Evolutionary conservation across 2,888 invertebrate genomes (phyloP).

Genomic region (Rambutsinella grinnellia): DNA sequence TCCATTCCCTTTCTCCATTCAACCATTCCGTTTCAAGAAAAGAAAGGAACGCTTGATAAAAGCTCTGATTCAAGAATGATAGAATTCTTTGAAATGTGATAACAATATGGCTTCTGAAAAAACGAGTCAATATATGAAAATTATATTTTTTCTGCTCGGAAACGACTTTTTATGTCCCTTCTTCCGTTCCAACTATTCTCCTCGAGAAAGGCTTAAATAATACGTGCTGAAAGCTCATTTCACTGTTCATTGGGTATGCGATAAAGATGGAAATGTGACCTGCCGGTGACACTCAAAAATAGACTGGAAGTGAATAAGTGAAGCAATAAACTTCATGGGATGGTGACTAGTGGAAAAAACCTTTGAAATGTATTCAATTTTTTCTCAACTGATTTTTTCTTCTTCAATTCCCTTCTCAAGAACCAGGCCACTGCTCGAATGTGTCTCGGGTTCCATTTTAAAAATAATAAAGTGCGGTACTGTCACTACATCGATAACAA

Average conservation of each 20-base stretch:
- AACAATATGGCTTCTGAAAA: conserved; percentile 33
- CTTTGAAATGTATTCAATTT: too few species aligned
- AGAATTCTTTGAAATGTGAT: conserved; percentile 41
- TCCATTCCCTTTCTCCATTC: conserved; percentile 11
- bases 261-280: conserved; percentile 65
- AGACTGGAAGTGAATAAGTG: too few species aligned
- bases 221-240: conserved; percentile 64
- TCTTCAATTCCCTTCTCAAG: too few species aligned
- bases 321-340: too few species aligned
- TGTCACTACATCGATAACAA: too few species aligned
- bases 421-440: too few species aligned
- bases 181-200: neutral
- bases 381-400: too few species aligned
- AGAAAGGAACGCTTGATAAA: conserved; percentile 21
- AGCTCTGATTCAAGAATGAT: conserved; percentile 37
- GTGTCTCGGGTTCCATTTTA: too few species aligned
- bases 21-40: neutral
- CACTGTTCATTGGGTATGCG: conserved; percentile 62
- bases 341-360: too few species aligned
- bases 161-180: neutral
- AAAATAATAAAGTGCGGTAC: too few species aligned
- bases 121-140: neutral
- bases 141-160: neutral
- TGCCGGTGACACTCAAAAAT: conserved; percentile 57
- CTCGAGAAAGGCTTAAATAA: conserved; percentile 44